These are phyloP conservation scores for Xanthorhoe designata DNA, from an alignment of 2,888 invertebrate genomes.

Conservation along the genomic window DNA sequence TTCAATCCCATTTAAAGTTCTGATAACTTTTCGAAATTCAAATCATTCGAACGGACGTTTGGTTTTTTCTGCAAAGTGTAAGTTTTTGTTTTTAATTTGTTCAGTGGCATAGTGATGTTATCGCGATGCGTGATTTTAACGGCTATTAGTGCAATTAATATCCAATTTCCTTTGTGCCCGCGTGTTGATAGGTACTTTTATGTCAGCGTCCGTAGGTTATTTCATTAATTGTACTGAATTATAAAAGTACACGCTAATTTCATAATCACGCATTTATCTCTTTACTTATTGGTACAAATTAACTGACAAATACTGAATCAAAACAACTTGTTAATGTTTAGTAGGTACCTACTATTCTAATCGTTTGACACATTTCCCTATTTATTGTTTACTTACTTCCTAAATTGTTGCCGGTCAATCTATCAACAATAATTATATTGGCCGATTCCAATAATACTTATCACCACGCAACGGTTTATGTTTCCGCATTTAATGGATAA, in stretches of 20 bases:
- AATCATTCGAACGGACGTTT: not conserved
- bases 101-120: constrained; percentile 15
- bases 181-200: constrained; percentile 17
- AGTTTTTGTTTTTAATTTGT: constrained; percentile 15
- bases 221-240: too few species aligned
- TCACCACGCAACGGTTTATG: constrained; percentile 20
- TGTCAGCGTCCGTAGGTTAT: too few species aligned
- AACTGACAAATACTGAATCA: not conserved
- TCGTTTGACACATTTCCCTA: not conserved
- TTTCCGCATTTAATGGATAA: constrained; percentile 19
- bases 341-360: not conserved
- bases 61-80: constrained; percentile 4
- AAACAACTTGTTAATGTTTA: not conserved
- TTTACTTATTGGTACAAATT: too few species aligned
- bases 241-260: too few species aligned
- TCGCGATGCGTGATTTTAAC: constrained; percentile 28
- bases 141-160: constrained; percentile 23
- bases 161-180: constrained; percentile 31
- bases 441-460: constrained; percentile 12
- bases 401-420: not conserved
- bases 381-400: not conserved
- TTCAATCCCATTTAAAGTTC: not conserved
- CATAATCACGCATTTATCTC: too few species aligned
- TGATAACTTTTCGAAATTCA: not conserved
- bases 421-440: constrained; percentile 13